A percentile compares a stretch with the other conserved stretches of the same genome.
Evolutionary conservation across 1,140 invertebrate genomes (phyloP).

Genomic region (Meloidogyne chitwoodi): DNA sequence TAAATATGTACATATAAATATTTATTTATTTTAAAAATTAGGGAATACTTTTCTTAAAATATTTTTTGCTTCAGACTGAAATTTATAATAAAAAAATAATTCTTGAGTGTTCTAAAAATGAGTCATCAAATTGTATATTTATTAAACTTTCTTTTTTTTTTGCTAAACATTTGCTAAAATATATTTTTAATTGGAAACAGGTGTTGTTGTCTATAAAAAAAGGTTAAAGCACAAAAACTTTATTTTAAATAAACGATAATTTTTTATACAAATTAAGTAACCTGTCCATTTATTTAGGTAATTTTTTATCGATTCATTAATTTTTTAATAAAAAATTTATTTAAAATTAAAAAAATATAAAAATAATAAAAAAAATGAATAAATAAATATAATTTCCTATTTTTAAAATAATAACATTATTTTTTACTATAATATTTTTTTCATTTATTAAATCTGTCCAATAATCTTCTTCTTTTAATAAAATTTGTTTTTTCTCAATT

Average conservation of each 20-base stretch:
- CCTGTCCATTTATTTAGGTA: no score
- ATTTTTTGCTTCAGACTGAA: no score
- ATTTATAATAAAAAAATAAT: no score
- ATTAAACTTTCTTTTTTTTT: neutral
- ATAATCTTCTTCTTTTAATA: neutral
- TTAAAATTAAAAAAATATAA: neutral
- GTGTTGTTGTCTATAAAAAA: neutral
- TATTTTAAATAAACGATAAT: neutral
- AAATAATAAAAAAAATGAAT: neutral
- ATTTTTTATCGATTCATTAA: no score
- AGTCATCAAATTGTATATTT: neutral
- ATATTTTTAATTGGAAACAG: neutral
- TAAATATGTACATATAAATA: no score
- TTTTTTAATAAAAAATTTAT: no score
- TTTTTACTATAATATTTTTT: neutral
- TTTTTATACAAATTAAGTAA: no score
- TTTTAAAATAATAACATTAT: neutral
- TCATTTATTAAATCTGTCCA: slow-evolving; percentile 4
- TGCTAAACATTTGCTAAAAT: neutral
- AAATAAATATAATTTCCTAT: neutral
- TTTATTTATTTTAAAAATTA: no score
- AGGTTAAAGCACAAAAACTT: neutral
- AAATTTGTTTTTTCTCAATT: neutral
- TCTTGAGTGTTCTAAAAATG: no score
- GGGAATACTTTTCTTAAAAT: no score